Percentiles rank a stretch among this genome's conserved stretches.
Evolutionary conservation across 2,888 invertebrate genomes (phyloP).

Genomic region (Apotomis capreana): DNA sequence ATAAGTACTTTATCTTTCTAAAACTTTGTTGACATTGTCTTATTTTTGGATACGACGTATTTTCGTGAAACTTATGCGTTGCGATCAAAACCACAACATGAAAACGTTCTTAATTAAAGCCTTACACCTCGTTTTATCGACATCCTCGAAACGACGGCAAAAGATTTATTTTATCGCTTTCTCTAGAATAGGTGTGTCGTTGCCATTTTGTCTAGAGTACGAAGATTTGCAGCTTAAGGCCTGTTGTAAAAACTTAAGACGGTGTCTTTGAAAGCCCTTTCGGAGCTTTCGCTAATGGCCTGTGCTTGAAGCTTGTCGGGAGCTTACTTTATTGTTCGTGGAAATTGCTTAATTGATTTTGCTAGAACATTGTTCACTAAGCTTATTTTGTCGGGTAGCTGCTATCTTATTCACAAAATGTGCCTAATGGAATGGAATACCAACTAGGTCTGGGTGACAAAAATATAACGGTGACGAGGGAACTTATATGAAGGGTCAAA

Average conservation of each 20-base stretch:
- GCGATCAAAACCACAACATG: too few species aligned
- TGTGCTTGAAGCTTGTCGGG: conserved; percentile 44
- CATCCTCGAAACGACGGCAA: not conserved
- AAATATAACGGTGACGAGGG: too few species aligned
- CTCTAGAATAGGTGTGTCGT: conserved; percentile 28
- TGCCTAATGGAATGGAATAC: too few species aligned
- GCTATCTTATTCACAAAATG: too few species aligned
- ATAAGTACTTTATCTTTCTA: too few species aligned
- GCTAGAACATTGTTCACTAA: conserved; percentile 14
- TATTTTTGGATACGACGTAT: too few species aligned
- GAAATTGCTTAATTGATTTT: conserved; percentile 34
- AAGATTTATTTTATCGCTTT: conserved; percentile 3
- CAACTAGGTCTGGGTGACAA: too few species aligned
- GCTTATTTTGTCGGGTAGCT: not conserved
- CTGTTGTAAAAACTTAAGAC: conserved; percentile 57
- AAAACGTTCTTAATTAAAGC: too few species aligned
- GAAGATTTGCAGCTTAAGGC: conserved; percentile 53
- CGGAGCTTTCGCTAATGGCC: conserved; percentile 38
- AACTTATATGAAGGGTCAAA: too few species aligned
- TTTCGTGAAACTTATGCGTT: too few species aligned
- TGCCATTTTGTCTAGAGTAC: conserved; percentile 48
- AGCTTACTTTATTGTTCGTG: conserved; percentile 24
- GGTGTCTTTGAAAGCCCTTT: conserved; percentile 51
- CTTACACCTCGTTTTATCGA: too few species aligned
- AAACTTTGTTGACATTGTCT: too few species aligned